Percentiles rank a stretch among this genome's conserved stretches.
Conservation (phyloP, 2,113 vertebrate genomes). For the Bostrychus sinensis region DNA sequence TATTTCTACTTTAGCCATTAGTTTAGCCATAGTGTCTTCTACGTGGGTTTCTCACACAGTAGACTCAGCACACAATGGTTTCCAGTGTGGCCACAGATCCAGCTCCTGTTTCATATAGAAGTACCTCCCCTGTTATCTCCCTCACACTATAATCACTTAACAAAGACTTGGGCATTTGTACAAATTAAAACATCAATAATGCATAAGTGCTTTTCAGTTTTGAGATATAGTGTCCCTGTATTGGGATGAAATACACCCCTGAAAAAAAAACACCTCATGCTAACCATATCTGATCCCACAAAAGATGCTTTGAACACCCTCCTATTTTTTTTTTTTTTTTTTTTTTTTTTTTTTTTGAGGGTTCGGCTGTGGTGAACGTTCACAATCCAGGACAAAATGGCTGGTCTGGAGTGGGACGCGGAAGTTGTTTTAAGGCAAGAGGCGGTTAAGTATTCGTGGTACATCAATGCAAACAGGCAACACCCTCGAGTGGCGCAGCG, state of each 20-base stretch:
- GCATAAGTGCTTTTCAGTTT: slow-evolving; percentile 85
- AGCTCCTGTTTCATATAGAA: slow-evolving; percentile 81
- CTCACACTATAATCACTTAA: slow-evolving; percentile 85
- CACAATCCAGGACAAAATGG: slow-evolving; percentile 64
- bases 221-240: slow-evolving; percentile 77
- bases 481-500: slow-evolving; percentile 74
- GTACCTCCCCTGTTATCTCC: slow-evolving; percentile 81
- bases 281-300: slow-evolving; percentile 55
- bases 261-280: slow-evolving; percentile 57
- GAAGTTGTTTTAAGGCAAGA: slow-evolving; percentile 69
- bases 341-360: slow-evolving; percentile 20
- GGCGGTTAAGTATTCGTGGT: slow-evolving; percentile 69
- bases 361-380: slow-evolving; percentile 47
- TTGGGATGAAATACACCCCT: slow-evolving; percentile 70
- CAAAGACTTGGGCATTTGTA: slow-evolving; percentile 86
- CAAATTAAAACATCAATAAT: slow-evolving; percentile 89
- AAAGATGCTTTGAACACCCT: slow-evolving; percentile 47
- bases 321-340: neutral
- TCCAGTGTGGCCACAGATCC: slow-evolving; percentile 64
- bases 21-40: neutral
- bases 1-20: slow-evolving; percentile 64
- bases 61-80: slow-evolving; percentile 73
- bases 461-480: slow-evolving; percentile 78
- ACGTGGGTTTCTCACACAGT: slow-evolving; percentile 45
- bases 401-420: slow-evolving; percentile 47